A percentile compares a stretch with the other conserved stretches of the same genome.
Conservation (phyloP, 92 coral and sea anemone genomes). For the Phenganax marumi region DNA sequence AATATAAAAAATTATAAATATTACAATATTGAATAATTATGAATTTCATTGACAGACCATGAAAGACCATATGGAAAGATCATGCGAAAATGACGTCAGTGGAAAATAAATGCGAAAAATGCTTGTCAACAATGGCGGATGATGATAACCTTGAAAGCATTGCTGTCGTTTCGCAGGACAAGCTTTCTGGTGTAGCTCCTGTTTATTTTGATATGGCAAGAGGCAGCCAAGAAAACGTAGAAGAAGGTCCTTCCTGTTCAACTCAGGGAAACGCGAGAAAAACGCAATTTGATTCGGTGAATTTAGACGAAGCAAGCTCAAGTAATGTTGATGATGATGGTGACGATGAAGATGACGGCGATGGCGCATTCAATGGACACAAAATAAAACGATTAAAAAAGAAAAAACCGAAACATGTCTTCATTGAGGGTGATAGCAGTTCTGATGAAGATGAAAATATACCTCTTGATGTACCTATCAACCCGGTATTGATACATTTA, state of each 20-base stretch:
- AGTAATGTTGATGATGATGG: conserved; percentile 79
- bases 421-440: conserved; percentile 75
- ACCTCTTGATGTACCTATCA: conserved; percentile 48
- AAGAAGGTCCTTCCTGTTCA: conserved; percentile 64
- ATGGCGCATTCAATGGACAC: conserved; percentile 63
- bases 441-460: conserved; percentile 78
- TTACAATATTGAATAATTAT: too few relatives aligned
- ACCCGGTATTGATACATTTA: conserved; percentile 69
- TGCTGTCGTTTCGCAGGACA: conserved; percentile 1
- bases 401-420: conserved; percentile 65
- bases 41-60: not conserved
- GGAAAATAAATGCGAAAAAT: not conserved
- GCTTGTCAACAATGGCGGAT: conserved; percentile 15
- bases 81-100: not conserved
- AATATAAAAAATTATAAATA: too few relatives aligned
- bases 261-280: conserved; percentile 55
- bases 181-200: conserved; percentile 9
- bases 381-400: conserved; percentile 75
- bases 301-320: conserved; percentile 66
- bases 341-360: conserved; percentile 65
- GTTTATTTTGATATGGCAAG: conserved; percentile 47
- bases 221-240: conserved; percentile 68
- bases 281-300: conserved; percentile 80
- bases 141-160: conserved; percentile 17
- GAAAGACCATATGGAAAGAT: too few relatives aligned